Evolutionary conservation across 2,797 vertebrate genomes (phyloP).

Genomic region (Pyrrhura leucotis): DNA sequence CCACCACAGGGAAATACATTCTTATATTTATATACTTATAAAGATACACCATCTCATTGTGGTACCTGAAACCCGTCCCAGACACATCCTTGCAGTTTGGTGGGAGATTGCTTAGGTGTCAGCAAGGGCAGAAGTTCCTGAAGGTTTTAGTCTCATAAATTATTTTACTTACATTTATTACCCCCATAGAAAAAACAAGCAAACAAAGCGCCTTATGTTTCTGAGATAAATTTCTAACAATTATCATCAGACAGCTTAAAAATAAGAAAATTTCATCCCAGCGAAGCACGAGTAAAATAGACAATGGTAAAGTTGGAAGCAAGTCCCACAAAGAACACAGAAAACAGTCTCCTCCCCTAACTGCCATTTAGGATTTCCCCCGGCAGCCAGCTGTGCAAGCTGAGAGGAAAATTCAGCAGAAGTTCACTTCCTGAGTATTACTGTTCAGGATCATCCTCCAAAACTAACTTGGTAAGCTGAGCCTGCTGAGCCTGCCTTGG

Average conservation of each 20-base stretch:
- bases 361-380: not conserved
- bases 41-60: not conserved
- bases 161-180: not conserved
- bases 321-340: not conserved
- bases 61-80: not conserved
- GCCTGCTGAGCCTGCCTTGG: not conserved
- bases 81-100: not conserved
- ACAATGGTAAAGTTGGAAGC: not conserved
- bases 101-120: not conserved
- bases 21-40: not conserved
- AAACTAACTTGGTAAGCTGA: slow-evolving; percentile 15
- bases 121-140: not conserved
- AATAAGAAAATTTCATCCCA: not conserved
- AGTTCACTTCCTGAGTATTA: slow-evolving; percentile 14
- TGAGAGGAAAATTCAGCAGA: not conserved
- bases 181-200: too few species aligned
- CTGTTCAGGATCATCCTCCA: not conserved
- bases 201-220: not conserved
- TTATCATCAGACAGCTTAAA: not conserved
- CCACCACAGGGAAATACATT: not conserved
- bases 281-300: not conserved
- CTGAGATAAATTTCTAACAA: not conserved
- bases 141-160: not conserved
- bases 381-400: not conserved
- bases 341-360: not conserved